A percentile compares a stretch with the other conserved stretches of the same genome.
These are phyloP conservation scores for Enteromius argenteus DNA, from an alignment of 2,797 vertebrate species.

Conservation along the genomic window DNA sequence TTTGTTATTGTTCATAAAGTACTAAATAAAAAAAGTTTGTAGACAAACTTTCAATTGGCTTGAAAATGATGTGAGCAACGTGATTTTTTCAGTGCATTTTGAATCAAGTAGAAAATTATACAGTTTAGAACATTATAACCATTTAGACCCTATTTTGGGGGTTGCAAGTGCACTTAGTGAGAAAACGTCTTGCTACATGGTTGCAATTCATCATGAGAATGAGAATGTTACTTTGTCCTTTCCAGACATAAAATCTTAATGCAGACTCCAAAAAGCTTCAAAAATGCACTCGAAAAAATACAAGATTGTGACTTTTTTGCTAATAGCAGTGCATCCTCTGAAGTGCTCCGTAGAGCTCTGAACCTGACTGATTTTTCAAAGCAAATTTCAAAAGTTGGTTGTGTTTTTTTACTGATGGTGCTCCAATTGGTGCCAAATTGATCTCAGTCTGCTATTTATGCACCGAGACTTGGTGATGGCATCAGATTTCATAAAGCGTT, in stretches of 20 bases:
- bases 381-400: neutral
- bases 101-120: neutral
- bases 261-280: neutral
- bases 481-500: slow-evolving; percentile 36
- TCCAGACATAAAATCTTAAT: slow-evolving; percentile 5
- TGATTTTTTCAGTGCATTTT: neutral
- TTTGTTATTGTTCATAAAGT: neutral
- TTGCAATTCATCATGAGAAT: neutral
- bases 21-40: neutral
- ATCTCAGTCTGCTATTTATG: slow-evolving; percentile 38
- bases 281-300: neutral
- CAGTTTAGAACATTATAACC: neutral
- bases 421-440: slow-evolving; percentile 35
- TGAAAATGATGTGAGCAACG: neutral
- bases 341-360: neutral
- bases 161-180: neutral
- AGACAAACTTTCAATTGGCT: neutral
- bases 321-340: neutral
- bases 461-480: slow-evolving; percentile 14
- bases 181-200: neutral
- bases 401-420: slow-evolving; percentile 1
- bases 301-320: neutral
- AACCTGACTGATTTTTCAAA: neutral
- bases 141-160: neutral
- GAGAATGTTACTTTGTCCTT: neutral